phyloP scores from a whole-genome alignment of 35 echinoderm and acorn worm species.

The Chiridota heheva region DNA sequence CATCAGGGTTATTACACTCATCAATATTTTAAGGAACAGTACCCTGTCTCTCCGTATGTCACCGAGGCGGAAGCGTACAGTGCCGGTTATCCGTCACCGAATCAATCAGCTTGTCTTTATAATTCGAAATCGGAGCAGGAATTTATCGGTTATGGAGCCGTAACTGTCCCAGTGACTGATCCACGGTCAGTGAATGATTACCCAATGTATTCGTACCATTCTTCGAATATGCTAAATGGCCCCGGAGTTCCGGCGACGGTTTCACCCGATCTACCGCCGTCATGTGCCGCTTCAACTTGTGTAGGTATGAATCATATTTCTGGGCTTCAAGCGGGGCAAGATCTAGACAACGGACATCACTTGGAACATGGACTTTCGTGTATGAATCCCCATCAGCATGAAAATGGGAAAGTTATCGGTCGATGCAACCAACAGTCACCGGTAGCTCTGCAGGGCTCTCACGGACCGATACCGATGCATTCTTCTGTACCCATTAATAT shows the following conservation, averaged over 20 bases:
- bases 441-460: conserved; percentile 2
- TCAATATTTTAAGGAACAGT: conserved; percentile 45
- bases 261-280: conserved; percentile 3
- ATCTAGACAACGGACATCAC: not conserved
- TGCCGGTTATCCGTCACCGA: not conserved
- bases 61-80: conserved; percentile 15
- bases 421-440: conserved; percentile 24
- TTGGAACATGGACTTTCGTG: conserved; percentile 26
- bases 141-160: not conserved
- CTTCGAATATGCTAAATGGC: conserved; percentile 4
- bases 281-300: not conserved
- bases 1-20: conserved; percentile 43
- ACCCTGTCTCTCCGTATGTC: not conserved
- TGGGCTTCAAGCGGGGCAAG: not conserved
- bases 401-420: conserved; percentile 8
- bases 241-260: not conserved
- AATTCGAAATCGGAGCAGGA: conserved; percentile 8
- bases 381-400: conserved; percentile 8
- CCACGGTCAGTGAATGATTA: no score
- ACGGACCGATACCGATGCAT: conserved; percentile 11
- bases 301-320: conserved; percentile 1
- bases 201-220: conserved; percentile 1
- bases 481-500: no score
- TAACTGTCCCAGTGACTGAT: not conserved
- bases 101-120: conserved; percentile 43